These are phyloP conservation scores for Entomyzon cyanotis DNA, from an alignment of 2,113 vertebrate genomes.

Conservation along the genomic window DNA sequence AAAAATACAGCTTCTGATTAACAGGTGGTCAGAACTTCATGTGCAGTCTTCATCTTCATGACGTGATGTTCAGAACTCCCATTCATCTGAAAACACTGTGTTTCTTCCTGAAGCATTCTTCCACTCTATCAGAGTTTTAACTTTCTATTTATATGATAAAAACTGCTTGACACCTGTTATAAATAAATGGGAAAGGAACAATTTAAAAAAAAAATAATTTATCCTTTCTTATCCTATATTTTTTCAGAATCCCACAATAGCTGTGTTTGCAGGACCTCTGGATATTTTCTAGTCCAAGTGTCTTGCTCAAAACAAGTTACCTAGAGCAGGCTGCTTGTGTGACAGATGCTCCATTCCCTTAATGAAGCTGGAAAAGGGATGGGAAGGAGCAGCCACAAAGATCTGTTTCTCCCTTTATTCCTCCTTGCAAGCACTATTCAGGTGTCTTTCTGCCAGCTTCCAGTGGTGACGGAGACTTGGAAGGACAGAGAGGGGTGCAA, in stretches of 20 bases:
- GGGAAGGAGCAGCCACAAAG: neutral
- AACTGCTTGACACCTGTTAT: neutral
- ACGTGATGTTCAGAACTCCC: neutral
- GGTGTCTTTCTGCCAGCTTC: neutral
- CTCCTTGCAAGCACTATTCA: neutral
- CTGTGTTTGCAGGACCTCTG: neutral
- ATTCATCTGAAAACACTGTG: neutral
- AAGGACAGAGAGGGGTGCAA: neutral
- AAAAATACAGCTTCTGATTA: neutral
- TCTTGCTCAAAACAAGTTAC: neutral
- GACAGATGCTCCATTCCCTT: neutral
- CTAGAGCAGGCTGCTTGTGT: neutral
- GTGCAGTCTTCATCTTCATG: neutral
- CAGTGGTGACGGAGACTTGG: neutral
- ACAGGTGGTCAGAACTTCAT: neutral
- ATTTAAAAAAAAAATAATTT: neutral
- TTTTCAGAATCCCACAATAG: neutral
- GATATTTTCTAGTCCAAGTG: neutral
- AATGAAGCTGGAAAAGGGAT: neutral
- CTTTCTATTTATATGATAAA: neutral
- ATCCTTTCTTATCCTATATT: neutral
- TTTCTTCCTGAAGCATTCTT: neutral
- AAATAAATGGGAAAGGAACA: neutral
- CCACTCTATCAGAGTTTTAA: neutral
- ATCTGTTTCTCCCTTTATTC: neutral